phyloP scores from a whole-genome alignment of 2,888 invertebrate species.

The Elegia similella region DNA sequence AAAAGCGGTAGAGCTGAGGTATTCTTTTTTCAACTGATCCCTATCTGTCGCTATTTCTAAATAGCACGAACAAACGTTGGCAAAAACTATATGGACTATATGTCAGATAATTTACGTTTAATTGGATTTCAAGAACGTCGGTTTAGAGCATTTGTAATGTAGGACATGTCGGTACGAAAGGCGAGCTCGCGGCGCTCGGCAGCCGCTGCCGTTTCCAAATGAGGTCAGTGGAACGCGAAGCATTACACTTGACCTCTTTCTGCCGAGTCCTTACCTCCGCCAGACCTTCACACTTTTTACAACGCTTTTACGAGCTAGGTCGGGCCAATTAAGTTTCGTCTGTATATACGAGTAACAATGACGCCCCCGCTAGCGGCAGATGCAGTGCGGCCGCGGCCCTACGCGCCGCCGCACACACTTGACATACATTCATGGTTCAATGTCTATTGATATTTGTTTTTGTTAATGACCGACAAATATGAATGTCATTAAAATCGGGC shows the following conservation, averaged over 20 bases:
- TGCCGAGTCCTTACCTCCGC: conserved; percentile 78
- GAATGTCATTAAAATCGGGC: conserved; percentile 25
- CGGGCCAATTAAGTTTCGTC: conserved; percentile 75
- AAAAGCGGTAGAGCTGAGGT: too few species aligned
- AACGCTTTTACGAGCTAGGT: conserved; percentile 79
- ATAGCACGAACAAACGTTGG: neutral
- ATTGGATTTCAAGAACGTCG: neutral
- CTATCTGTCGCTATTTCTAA: too few species aligned
- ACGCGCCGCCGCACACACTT: conserved; percentile 54
- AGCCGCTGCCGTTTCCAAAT: conserved; percentile 61
- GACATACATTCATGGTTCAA: conserved; percentile 72
- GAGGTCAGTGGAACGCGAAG: conserved; percentile 79
- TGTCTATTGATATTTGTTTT: conserved; percentile 58
- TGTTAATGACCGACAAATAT: conserved; percentile 34
- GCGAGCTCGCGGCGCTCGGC: conserved; percentile 57
- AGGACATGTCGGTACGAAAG: conserved; percentile 69
- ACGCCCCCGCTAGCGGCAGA: conserved; percentile 42
- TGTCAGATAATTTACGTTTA: neutral
- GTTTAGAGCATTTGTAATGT: conserved; percentile 40
- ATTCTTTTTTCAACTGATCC: too few species aligned
- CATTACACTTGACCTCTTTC: conserved; percentile 81
- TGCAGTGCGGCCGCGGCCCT: conserved; percentile 44
- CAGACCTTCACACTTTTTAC: conserved; percentile 81
- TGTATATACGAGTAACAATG: conserved; percentile 45
- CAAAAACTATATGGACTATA: neutral